phyloP scores from a whole-genome alignment of 1,140 invertebrate species.

The Neotoxoptera formosana region DNA sequence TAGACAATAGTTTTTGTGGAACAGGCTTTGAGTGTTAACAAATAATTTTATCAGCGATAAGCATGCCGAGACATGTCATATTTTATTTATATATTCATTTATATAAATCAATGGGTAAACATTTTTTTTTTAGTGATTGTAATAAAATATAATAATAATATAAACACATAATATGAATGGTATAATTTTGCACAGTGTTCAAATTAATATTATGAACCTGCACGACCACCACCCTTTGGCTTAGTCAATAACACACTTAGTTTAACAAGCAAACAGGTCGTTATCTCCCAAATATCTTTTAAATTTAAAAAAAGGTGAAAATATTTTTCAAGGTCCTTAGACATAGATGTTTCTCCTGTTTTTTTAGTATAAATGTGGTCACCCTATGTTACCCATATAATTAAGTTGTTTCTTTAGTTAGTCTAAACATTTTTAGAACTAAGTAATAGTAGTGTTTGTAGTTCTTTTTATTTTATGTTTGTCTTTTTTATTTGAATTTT shows the following conservation, averaged over 20 bases:
- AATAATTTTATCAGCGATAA: too few relatives aligned
- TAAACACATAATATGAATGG: not conserved
- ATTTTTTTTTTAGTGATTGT: not conserved
- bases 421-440: not conserved
- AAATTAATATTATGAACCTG: not conserved
- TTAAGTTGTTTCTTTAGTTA: not conserved
- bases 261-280: not conserved
- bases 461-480: conserved; percentile 39
- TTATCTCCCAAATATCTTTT: not conserved
- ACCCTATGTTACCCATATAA: not conserved
- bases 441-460: conserved; percentile 39
- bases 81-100: too few relatives aligned
- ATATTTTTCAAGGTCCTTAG: not conserved
- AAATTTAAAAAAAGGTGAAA: not conserved
- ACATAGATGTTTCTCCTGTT: not conserved
- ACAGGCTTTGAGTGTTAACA: too few relatives aligned
- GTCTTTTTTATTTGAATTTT: conserved; percentile 53
- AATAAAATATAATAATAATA: too few relatives aligned
- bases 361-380: not conserved
- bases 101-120: not conserved
- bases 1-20: not conserved
- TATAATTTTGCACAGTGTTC: not conserved
- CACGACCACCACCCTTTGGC: not conserved
- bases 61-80: too few relatives aligned
- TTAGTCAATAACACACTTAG: not conserved